These are phyloP conservation scores for Cavia aperea DNA, from an alignment of 2,113 vertebrate species.

Conservation along the genomic window DNA sequence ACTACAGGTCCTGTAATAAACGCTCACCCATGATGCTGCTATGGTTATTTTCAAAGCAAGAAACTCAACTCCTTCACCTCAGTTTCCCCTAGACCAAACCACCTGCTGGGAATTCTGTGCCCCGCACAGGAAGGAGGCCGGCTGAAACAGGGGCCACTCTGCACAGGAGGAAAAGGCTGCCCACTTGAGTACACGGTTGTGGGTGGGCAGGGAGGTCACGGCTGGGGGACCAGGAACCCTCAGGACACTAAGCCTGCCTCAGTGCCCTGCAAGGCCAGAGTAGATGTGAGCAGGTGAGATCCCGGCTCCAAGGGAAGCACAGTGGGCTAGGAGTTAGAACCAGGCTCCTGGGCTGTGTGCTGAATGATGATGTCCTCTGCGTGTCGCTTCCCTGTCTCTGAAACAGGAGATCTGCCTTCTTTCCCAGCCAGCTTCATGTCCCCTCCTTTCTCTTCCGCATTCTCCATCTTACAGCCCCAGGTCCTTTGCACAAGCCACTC, in stretches of 20 bases:
- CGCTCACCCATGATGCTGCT: accelerated
- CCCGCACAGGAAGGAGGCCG: background rate
- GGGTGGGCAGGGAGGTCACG: no score
- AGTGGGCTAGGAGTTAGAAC: background rate
- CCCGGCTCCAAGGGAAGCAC: background rate
- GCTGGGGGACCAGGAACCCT: background rate
- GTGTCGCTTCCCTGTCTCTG: background rate
- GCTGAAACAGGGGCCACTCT: background rate
- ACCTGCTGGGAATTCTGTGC: background rate
- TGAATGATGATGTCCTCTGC: background rate
- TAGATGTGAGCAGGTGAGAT: background rate
- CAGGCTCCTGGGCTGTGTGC: background rate
- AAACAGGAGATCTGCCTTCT: background rate
- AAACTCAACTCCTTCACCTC: background rate
- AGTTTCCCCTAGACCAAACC: background rate
- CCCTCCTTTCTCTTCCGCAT: background rate
- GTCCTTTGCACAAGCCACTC: background rate
- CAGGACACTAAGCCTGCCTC: background rate
- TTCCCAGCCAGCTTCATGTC: background rate
- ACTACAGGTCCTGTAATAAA: background rate
- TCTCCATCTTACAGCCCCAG: background rate
- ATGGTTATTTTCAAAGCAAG: background rate
- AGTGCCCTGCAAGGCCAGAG: background rate
- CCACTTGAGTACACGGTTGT: background rate
- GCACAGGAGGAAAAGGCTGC: background rate